Evolutionary conservation across 2,113 vertebrate genomes (phyloP).

Genomic region (Plotosus lineatus): DNA sequence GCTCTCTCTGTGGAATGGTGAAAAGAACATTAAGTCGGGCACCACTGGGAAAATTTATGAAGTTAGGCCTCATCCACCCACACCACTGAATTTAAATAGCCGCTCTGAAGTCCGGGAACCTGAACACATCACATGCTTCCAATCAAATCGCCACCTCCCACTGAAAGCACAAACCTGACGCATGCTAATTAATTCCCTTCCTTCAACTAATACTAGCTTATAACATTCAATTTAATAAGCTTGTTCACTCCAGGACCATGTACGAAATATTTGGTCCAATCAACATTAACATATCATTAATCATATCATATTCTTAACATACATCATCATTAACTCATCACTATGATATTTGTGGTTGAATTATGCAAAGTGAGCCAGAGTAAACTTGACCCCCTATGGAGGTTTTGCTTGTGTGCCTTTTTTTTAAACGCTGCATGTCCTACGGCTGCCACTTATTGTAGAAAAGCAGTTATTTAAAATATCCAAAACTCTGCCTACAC

Average conservation of each 20-base stretch:
- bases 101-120: conserved; percentile 3
- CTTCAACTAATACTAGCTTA: conserved; percentile 39
- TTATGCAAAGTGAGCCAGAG: conserved; percentile 2
- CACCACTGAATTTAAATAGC: conserved; percentile 37
- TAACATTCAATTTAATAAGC: conserved; percentile 32
- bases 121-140: neutral
- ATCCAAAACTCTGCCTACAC: neutral
- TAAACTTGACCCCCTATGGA: neutral
- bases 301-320: too few relatives aligned
- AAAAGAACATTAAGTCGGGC: conserved; percentile 16
- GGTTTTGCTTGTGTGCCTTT: conserved; percentile 1
- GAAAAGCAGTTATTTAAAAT: conserved; percentile 20
- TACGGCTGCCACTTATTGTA: neutral
- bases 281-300: conserved; percentile 43
- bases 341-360: neutral
- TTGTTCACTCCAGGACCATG: conserved; percentile 13
- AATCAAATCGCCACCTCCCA: neutral
- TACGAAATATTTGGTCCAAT: conserved; percentile 21
- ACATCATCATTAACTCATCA: conserved; percentile 44
- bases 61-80: conserved; percentile 25
- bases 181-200: conserved; percentile 44
- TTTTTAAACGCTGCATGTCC: neutral
- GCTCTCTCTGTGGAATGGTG: neutral
- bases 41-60: conserved; percentile 25
- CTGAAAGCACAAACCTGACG: conserved; percentile 12